These are phyloP conservation scores for Hyposmocoma kahamanoa DNA, from an alignment of 1,140 invertebrate species.

Conservation along the genomic window DNA sequence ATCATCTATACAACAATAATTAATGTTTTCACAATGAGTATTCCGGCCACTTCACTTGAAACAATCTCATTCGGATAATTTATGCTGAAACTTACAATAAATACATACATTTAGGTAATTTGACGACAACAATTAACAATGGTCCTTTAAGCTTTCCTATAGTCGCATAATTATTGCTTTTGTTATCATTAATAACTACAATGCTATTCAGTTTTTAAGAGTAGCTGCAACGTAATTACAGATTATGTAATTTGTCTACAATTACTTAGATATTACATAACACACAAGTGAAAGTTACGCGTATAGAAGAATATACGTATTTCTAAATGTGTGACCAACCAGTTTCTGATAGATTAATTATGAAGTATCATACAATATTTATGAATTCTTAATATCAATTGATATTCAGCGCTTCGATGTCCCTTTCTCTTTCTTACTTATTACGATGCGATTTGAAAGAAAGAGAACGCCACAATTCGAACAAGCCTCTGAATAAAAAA, in stretches of 20 bases:
- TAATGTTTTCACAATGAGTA: slow-evolving; percentile 69
- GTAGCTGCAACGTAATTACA: slow-evolving; percentile 17
- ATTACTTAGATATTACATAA: no score
- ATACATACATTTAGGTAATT: slow-evolving; percentile 41
- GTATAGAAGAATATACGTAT: no score
- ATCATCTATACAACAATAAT: slow-evolving; percentile 72
- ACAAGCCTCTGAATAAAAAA: no score
- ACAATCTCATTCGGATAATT: slow-evolving; percentile 60
- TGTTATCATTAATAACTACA: neutral
- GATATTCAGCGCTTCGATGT: no score
- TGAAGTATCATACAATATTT: no score
- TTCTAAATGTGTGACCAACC: no score
- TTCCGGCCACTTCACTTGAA: slow-evolving; percentile 44
- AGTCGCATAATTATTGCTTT: slow-evolving; percentile 52
- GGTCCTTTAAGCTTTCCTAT: slow-evolving; percentile 63
- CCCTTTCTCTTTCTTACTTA: no score
- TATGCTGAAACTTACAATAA: slow-evolving; percentile 68
- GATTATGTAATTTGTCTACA: slow-evolving; percentile 29
- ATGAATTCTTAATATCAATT: no score
- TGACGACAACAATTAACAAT: slow-evolving; percentile 57
- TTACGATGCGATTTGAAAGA: no score
- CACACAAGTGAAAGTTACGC: no score
- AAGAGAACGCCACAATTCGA: no score
- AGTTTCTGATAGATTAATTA: no score
- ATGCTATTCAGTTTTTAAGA: neutral